A percentile compares a stretch with the other conserved stretches of the same genome.
phyloP scores from a whole-genome alignment of 2,888 invertebrate species.

The Synanthedon myopaeformis region DNA sequence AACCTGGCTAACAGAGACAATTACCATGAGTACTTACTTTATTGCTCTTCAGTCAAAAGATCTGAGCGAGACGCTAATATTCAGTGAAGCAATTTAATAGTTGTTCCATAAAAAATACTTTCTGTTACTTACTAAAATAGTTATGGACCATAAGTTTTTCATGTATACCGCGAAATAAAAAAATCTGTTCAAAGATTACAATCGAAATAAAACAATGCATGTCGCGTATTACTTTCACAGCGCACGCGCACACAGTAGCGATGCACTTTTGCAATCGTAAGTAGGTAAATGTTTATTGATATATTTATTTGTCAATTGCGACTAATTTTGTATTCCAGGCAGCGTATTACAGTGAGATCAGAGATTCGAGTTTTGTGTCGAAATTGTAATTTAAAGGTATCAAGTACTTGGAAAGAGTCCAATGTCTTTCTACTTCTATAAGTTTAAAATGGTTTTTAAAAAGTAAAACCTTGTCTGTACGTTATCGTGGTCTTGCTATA shows the following conservation, averaged over 20 bases:
- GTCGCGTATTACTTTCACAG: slow-evolving; percentile 47
- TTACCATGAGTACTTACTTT: too few species aligned
- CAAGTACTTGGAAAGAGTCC: slow-evolving; percentile 10
- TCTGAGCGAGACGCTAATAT: too few species aligned
- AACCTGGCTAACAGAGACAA: too few species aligned
- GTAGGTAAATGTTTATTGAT: slow-evolving; percentile 29
- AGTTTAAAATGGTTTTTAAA: too few species aligned
- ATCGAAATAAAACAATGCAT: slow-evolving; percentile 19
- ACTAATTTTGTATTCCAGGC: slow-evolving; percentile 8
- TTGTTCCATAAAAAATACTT: too few species aligned
- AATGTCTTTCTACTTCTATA: slow-evolving; percentile 1
- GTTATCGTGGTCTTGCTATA: too few species aligned
- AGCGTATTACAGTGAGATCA: neutral
- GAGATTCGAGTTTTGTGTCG: slow-evolving; percentile 4
- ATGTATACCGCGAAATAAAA: too few species aligned
- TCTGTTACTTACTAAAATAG: too few species aligned
- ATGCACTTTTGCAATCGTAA: slow-evolving; percentile 31
- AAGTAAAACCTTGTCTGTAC: too few species aligned
- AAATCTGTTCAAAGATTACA: neutral
- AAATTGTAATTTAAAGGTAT: neutral
- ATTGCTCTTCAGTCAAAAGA: too few species aligned
- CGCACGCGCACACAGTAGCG: slow-evolving; percentile 22
- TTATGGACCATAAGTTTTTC: too few species aligned
- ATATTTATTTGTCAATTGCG: slow-evolving; percentile 19
- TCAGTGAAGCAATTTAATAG: too few species aligned